Base-by-base conservation (phyloP, 2,888 invertebrate genomes). In the Drosophila anomelani region DNA sequence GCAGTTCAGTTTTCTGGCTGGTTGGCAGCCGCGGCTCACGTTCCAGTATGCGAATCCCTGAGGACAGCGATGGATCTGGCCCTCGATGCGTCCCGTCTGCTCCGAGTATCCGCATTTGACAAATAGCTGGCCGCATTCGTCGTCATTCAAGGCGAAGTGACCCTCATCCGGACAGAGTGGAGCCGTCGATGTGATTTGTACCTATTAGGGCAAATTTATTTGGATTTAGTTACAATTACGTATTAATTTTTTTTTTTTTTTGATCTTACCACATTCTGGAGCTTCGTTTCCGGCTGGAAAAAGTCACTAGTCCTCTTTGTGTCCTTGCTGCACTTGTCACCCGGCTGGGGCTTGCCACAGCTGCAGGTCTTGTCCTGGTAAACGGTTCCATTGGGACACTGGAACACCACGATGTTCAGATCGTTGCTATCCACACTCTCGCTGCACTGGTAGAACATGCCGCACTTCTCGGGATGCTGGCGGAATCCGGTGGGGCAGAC, bases 401-500 rank as follows among this genome's bases (percentile, higher is more conserved):
- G 95, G 80, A 97, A 94, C 10, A 95, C 94, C 3, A 96, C 94
- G 73, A 97, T 94, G 90, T 95, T 96, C n/a, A 95, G 93, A 77
- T 96, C 95, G 88, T 95, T 95, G 51, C 93, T 95, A 34, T 94
- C 94, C 9, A 94, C 93, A 66, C 94, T 94, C 79, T 94, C 94
- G 20, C 95, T 95, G 85, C 97, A 97, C 91, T 97, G 97, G 90
- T 97, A 97, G 93, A 97, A 97, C 81, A 96, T 92, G 87, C 96
- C 96, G 85, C 97, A 97, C 88, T 95, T 95, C 90, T 96, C 96
- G 0, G 97, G 96, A 93, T 97, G 97, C 76, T 96, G 94, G 88
- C 94, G 94, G 92, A 97, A 97, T 41, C 97, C 96, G 8, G 96
- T 96, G 10, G 97, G 97, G 89, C 97, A 97, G 3, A 96, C 94